A percentile compares a stretch with the other conserved stretches of the same genome.
These are phyloP conservation scores for Poeciliopsis prolifica DNA, from an alignment of 2,113 vertebrate genomes.

Conservation along the genomic window DNA sequence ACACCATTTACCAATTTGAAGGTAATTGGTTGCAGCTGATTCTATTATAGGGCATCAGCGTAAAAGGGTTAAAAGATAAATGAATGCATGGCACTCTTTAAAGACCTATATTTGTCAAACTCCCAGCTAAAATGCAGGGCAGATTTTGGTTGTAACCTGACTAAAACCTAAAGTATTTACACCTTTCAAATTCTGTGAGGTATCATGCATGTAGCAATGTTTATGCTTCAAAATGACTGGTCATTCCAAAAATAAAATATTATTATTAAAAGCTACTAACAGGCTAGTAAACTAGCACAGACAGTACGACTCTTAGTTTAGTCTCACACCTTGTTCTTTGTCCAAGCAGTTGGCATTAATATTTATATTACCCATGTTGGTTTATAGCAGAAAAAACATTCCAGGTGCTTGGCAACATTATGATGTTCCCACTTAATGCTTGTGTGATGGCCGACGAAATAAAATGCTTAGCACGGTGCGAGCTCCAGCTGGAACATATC, in stretches of 20 bases:
- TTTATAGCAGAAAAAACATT: conserved; percentile 23
- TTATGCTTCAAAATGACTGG: background rate
- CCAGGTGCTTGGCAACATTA: conserved; percentile 27
- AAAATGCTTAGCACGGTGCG: conserved; percentile 5
- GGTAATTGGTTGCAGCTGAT: too few species aligned
- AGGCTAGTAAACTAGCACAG: background rate
- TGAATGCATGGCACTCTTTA: background rate
- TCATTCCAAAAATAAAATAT: too few species aligned
- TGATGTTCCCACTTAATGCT: conserved; percentile 26
- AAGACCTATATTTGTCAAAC: background rate
- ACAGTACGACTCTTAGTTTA: background rate
- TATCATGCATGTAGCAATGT: background rate
- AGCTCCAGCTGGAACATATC: conserved; percentile 21
- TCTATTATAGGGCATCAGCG: too few species aligned
- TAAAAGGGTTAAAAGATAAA: background rate
- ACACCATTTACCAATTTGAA: too few species aligned
- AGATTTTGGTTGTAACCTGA: background rate
- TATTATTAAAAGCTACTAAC: background rate
- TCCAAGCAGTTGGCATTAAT: conserved; percentile 20
- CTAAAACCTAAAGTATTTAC: background rate
- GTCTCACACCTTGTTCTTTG: background rate
- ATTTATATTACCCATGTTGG: conserved; percentile 27
- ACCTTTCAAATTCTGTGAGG: background rate
- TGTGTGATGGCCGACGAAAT: conserved; percentile 37
- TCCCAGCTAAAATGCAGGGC: background rate